Percentiles rank a stretch among this genome's conserved stretches.
Conservation (phyloP, 2,113 vertebrate species). For the Dolichotis patagonum region DNA sequence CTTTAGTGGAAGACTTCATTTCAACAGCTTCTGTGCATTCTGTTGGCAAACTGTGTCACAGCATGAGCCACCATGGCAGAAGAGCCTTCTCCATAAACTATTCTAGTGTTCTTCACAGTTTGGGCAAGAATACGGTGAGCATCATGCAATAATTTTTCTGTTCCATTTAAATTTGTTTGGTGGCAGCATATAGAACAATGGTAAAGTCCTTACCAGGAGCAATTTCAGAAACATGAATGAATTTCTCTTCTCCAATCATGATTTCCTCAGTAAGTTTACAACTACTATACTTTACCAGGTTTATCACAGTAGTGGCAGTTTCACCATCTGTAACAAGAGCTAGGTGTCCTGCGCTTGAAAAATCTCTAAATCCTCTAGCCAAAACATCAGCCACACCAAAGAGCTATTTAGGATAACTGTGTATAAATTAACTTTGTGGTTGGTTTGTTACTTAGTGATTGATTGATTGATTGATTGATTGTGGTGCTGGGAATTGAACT, state of each 20-base stretch:
- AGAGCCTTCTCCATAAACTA: conserved; percentile 95
- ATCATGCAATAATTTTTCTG: conserved; percentile 95
- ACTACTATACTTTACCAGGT: conserved; percentile 93
- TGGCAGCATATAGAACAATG: conserved; percentile 93
- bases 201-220: conserved; percentile 98
- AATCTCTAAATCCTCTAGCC: conserved; percentile 97
- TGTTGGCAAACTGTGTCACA: conserved; percentile 92
- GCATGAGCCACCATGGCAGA: conserved; percentile 98
- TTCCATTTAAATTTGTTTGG: conserved; percentile 97
- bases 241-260: conserved; percentile 96
- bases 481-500: neutral
- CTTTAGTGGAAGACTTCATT: conserved; percentile 97
- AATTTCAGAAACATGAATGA: conserved; percentile 97
- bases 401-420: conserved; percentile 97
- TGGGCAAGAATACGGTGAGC: conserved; percentile 95
- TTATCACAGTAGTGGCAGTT: conserved; percentile 96
- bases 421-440: conserved; percentile 91
- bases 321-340: conserved; percentile 97
- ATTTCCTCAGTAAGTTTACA: conserved; percentile 96
- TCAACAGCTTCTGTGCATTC: conserved; percentile 95
- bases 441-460: neutral
- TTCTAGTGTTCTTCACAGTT: conserved; percentile 95
- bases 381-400: conserved; percentile 95
- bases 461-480: neutral
- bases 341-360: conserved; percentile 94